Conservation (phyloP, 2,113 vertebrate species). For the Origma solitaria region DNA sequence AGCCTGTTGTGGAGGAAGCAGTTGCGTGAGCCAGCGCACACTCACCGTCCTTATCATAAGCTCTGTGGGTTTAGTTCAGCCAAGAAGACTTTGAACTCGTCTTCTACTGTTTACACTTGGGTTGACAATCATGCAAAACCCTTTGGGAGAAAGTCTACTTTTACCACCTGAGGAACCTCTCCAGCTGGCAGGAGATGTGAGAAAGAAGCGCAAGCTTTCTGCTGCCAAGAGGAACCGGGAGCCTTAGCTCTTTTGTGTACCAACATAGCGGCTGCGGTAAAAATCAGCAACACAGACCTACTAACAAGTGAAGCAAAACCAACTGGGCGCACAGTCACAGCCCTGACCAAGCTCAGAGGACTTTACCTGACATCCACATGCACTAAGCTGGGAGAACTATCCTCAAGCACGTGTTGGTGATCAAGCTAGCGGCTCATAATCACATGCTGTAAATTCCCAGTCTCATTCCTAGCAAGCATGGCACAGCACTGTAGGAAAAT, state of each 20-base stretch:
- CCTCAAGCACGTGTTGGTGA: not conserved
- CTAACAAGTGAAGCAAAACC: not conserved
- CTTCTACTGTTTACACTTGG: not conserved
- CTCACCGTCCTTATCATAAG: not conserved
- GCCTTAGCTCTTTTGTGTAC: not conserved
- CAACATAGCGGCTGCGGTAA: not conserved
- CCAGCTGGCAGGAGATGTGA: conserved; percentile 19
- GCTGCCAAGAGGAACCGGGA: not conserved
- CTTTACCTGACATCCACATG: not conserved
- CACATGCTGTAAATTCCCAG: rapidly evolving
- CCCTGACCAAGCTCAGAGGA: not conserved
- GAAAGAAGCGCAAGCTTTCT: not conserved
- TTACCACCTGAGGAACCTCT: not conserved
- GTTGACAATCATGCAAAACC: not conserved
- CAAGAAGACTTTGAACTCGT: not conserved
- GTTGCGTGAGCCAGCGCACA: rapidly evolving
- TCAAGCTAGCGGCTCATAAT: rapidly evolving
- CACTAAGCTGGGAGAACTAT: not conserved
- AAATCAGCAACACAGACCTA: not conserved
- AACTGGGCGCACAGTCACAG: not conserved
- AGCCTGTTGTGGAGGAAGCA: not conserved
- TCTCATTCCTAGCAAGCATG: not conserved
- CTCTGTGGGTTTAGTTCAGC: not conserved
- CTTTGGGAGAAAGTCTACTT: conserved; percentile 37
- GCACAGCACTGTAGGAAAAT: not conserved